A percentile compares a stretch with the other conserved stretches of the same genome.
These are phyloP conservation scores for Equus przewalskii DNA, from an alignment of 2,113 vertebrate species.

Conservation along the genomic window DNA sequence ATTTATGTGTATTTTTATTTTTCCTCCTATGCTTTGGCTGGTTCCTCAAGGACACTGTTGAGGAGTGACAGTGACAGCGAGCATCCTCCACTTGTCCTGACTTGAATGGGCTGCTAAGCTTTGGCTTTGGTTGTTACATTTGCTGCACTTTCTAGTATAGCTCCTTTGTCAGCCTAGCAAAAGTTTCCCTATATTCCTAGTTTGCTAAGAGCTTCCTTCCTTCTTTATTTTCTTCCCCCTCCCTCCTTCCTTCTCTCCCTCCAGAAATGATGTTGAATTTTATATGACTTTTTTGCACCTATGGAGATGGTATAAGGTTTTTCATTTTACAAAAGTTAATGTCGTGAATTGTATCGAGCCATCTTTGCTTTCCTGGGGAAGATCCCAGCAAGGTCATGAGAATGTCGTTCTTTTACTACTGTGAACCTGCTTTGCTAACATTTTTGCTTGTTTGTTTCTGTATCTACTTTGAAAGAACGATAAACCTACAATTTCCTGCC, in stretches of 20 bases:
- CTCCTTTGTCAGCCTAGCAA: background rate
- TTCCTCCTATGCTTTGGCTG: background rate
- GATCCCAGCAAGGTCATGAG: background rate
- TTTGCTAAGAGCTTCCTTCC: background rate
- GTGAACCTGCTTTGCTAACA: background rate
- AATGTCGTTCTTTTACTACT: background rate
- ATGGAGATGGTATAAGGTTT: background rate
- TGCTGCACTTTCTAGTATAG: background rate
- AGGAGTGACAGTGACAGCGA: background rate
- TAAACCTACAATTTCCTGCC: background rate
- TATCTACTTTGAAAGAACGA: background rate
- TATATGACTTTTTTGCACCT: background rate
- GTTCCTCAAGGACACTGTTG: background rate
- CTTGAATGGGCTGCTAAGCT: background rate
- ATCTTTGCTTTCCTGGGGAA: background rate
- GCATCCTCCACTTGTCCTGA: background rate
- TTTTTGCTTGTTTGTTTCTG: background rate
- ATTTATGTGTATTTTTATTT: background rate
- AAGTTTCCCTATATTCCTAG: background rate
- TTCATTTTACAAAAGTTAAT: background rate
- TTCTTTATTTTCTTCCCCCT: background rate
- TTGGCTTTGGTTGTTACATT: background rate
- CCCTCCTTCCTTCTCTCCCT: background rate
- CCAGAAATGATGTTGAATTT: background rate
- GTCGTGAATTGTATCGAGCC: background rate